Evolutionary conservation across 2,888 invertebrate genomes (phyloP), one percentile per base, ranked within the genome.

Genomic region (Aromia moschata): DNA sequence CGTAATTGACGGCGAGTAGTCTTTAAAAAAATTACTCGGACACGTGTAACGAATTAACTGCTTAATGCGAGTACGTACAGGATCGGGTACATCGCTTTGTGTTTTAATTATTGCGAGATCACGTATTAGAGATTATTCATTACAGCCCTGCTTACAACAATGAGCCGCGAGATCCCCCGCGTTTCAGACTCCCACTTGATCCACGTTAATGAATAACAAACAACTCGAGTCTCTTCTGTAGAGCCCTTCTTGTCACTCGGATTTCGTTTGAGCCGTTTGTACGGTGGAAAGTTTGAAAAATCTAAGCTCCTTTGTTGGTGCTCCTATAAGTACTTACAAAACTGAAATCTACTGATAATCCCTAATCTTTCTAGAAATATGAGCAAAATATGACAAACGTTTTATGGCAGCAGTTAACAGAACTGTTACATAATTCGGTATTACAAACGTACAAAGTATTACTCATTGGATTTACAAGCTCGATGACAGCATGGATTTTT

Each of bases 151-250:
- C 31, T 25, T 49, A 47, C 41, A 43, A 57, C 61, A 58, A 62
- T 65, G 58, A 45, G 54, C 54, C 53, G 56, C 59, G 51, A 57
- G 61, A 2, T 10, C n/a, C 64, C 57, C 46, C 44, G 20, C 37
- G 43, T 43, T 59, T 59, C 52, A 57, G 55, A 60, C 57, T 59
- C 56, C 49, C 61, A 55, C 65, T 66, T 63, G 63, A 63, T 66
- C 65, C 65, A 61, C 61, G 61, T 52, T 66, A 66, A 66, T 66
- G 65, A 66, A 63, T 63, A 62, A 58, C 61, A 66, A 66, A 66
- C 65, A 66, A 54, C 58, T 56, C 55, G 31, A 60, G 59, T 53
- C 44, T 45, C 49, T 52, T 47, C 55, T 51, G 49, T 25, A 9
- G 25, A 9, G 25, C n/a, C n/a, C n/a, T n/a, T 25, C 9, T 25